A percentile compares a stretch with the other conserved stretches of the same genome.
Conservation (phyloP, 2,113 vertebrate genomes). For the pig (Sus scrofa) region DNA sequence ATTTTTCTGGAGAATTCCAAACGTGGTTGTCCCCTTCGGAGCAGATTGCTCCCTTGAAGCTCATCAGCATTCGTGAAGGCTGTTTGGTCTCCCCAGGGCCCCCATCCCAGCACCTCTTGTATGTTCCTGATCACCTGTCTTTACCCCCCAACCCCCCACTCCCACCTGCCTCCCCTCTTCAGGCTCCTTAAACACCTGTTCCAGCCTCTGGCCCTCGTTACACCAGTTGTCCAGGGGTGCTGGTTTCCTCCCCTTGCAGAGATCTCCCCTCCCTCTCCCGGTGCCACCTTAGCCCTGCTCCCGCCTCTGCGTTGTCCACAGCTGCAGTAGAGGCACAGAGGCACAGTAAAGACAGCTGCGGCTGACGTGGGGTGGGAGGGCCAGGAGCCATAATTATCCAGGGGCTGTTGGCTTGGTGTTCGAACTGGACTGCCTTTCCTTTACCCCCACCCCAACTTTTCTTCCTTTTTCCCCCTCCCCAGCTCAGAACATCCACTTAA, state of each 20-base stretch:
- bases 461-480: not conserved
- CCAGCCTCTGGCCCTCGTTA: not conserved
- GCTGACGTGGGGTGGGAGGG: not conserved
- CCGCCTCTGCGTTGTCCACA: not conserved
- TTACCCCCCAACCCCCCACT: fast-evolving
- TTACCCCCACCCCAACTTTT: not conserved
- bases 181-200: not conserved
- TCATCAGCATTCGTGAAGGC: not conserved
- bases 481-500: not conserved
- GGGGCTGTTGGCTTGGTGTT: not conserved
- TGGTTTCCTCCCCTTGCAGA: not conserved
- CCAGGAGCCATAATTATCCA: not conserved
- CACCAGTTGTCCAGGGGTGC: too few species aligned
- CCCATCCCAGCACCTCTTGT: not conserved
- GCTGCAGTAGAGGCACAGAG: not conserved
- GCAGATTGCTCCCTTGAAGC: not conserved
- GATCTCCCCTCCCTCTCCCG: not conserved
- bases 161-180: not conserved
- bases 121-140: too few species aligned
- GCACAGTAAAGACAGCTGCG: not conserved
- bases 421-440: not conserved
- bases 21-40: not conserved
- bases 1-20: not conserved
- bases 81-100: not conserved
- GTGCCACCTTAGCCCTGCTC: not conserved